phyloP scores from a whole-genome alignment of 2,113 vertebrate genomes.

The Ahaetulla prasina region DNA sequence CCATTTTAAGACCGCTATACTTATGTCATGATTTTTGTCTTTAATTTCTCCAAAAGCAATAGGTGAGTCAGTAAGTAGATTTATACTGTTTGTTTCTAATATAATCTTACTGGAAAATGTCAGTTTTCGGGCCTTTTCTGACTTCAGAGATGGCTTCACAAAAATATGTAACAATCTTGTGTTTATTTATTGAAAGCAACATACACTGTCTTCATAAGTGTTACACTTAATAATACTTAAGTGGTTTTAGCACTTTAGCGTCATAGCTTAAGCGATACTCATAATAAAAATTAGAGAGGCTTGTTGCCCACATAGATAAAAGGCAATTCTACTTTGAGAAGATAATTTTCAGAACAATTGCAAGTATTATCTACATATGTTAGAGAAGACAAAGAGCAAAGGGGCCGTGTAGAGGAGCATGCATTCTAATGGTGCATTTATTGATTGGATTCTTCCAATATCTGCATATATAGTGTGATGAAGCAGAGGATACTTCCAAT shows the following conservation, averaged over 20 bases:
- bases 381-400: neutral
- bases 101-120: neutral
- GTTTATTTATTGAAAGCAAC: neutral
- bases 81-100: neutral
- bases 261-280: neutral
- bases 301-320: neutral
- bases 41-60: slow-evolving; percentile 8
- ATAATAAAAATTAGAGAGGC: neutral
- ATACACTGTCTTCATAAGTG: neutral
- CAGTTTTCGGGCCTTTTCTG: neutral
- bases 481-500: neutral
- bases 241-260: neutral
- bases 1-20: neutral
- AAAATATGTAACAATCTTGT: neutral
- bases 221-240: too few relatives aligned
- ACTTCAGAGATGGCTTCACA: neutral
- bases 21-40: slow-evolving; percentile 12
- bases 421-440: neutral
- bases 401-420: neutral
- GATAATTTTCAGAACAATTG: neutral
- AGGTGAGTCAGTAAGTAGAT: neutral
- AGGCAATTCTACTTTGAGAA: neutral
- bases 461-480: neutral
- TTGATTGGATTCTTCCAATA: neutral
- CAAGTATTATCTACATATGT: neutral